Evolutionary conservation across 2,797 vertebrate species (phyloP).

Genomic region (Cirrhinus molitorella): DNA sequence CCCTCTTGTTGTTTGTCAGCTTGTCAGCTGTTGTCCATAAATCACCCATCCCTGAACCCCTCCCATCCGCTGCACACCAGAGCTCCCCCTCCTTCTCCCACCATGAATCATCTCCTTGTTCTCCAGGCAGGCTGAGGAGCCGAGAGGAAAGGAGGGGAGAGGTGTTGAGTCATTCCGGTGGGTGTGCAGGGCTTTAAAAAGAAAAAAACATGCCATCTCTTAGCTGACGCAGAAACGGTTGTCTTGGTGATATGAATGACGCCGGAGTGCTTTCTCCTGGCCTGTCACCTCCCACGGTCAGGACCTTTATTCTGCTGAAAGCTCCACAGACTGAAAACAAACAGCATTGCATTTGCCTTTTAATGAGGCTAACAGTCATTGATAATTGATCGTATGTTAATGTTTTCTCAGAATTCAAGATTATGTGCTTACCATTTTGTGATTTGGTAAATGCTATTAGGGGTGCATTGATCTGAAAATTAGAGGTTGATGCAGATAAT

Average conservation of each 20-base stretch:
- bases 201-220: conserved; percentile 67
- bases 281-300: conserved; percentile 11
- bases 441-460: neutral
- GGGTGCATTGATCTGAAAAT: neutral
- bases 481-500: neutral
- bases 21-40: conserved; percentile 56
- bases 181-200: conserved; percentile 60
- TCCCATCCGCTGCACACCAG: conserved; percentile 25
- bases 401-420: neutral
- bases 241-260: conserved; percentile 62
- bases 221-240: conserved; percentile 76
- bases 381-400: neutral
- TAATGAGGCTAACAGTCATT: neutral
- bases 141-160: conserved; percentile 22
- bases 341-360: neutral
- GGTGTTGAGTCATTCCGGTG: conserved; percentile 61
- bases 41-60: conserved; percentile 42
- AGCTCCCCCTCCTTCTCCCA: conserved; percentile 35
- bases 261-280: conserved; percentile 13
- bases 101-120: conserved; percentile 58
- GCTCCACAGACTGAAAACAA: conserved; percentile 7
- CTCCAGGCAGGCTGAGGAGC: conserved; percentile 36
- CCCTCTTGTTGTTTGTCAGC: conserved; percentile 59
- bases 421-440: neutral
- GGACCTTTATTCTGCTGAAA: conserved; percentile 45